Base-by-base conservation (phyloP, 2,888 invertebrate genomes). In the Eristalis tenax region DNA sequence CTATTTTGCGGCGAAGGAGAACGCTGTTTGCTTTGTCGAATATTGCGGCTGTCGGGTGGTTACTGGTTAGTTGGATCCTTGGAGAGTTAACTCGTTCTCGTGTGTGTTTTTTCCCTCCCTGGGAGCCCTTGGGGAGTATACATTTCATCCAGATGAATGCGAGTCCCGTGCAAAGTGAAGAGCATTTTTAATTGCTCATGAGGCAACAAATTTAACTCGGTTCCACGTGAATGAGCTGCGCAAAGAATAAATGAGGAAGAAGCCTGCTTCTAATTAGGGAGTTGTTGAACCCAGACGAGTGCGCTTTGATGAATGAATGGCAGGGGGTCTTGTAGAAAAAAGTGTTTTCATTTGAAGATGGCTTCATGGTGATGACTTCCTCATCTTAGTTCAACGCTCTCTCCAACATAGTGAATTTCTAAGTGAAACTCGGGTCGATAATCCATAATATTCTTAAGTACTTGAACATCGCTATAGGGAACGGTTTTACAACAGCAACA, bases 11-110 rank as follows among this genome's bases (percentile, higher is more conserved):
- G 57, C 22, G 26, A 18, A n/a, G 40, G 68, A 64, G 73, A 82
- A 77, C 76, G 76, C 68, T 85, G 82, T 85, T 85, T 85, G 76
- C 77, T 82, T 68, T 85, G 73, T 64, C n/a, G 43, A 50, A 50
- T n/a, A n/a, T 50, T 50, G 43, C 43, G n/a, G 18, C 18, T 4
- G 18, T 38, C 50, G 61, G 59, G 64, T 40, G 66, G 66, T 68
- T 61, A 28, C 68, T 70, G 57, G 26, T 73, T 68, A 38, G 74
- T 71, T 43, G 22, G 66, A 43, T 80, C 83, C 83, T 84, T 80
- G 75, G 18, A 6, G 13, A 38, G 38, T 38, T 38, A 0, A 11
- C 1, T 35, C 11, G 35, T 35, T 13, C 38, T 38, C 38, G 32
- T 32, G 32, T 32, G 32, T 28, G 32, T 26, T 26, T 26, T 32